Conservation (phyloP, 2,113 vertebrate species). For the Ascaphus truei region DNA sequence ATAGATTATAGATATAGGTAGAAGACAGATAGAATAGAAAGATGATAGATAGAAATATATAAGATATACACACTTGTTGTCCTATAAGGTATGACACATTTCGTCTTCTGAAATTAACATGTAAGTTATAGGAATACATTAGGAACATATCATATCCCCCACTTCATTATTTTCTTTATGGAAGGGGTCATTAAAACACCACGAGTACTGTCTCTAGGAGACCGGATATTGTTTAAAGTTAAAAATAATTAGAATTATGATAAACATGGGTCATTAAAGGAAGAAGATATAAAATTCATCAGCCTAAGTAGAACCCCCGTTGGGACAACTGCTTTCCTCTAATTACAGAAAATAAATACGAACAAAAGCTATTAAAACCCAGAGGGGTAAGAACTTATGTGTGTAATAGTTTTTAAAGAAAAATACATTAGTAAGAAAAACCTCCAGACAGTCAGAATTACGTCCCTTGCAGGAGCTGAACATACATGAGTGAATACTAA, state of each 20-base stretch:
- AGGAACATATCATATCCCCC: neutral
- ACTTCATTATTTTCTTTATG: conserved; percentile 30
- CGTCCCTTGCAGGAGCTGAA: neutral
- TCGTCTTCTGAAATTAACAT: neutral
- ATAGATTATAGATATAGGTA: neutral
- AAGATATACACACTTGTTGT: neutral
- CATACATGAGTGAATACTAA: neutral
- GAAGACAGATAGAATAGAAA: neutral
- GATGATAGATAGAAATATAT: neutral
- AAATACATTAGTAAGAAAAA: neutral
- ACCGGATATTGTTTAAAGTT: conserved; percentile 67
- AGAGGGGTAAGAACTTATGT: conserved; percentile 34
- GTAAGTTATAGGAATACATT: neutral
- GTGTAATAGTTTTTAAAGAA: neutral
- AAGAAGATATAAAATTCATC: conserved; percentile 71
- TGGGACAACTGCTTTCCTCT: conserved; percentile 68
- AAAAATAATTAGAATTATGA: conserved; percentile 73
- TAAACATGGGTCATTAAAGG: conserved; percentile 73
- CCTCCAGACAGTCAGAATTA: neutral
- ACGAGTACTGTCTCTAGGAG: conserved; percentile 46
- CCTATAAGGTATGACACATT: neutral
- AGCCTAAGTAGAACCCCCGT: conserved; percentile 70
- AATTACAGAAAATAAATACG: conserved; percentile 68
- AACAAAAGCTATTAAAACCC: conserved; percentile 56
- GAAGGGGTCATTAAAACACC: conserved; percentile 4